Evolutionary conservation across 1,140 invertebrate genomes (phyloP).

Genomic region (Babylonia areolata): DNA sequence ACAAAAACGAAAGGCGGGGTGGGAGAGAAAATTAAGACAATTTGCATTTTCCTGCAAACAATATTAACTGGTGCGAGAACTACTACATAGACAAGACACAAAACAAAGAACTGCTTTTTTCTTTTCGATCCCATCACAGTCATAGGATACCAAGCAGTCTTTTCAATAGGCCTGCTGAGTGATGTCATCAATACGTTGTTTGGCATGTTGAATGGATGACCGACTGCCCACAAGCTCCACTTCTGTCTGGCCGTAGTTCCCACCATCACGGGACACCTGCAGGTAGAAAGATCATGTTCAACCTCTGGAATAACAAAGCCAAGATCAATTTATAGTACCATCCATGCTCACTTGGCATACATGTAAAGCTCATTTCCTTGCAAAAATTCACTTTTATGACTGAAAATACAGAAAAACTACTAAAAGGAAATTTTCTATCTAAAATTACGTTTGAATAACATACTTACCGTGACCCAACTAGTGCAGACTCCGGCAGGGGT

Average conservation of each 20-base stretch:
- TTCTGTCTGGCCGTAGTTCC: slow-evolving; percentile 30
- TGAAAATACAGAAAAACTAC: background rate
- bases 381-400: too few relatives aligned
- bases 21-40: background rate
- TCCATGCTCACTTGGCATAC: too few relatives aligned
- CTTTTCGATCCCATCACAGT: background rate
- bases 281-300: too few relatives aligned
- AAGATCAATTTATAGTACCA: too few relatives aligned
- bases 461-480: too few relatives aligned
- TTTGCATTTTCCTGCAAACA: background rate
- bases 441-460: too few relatives aligned
- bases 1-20: background rate
- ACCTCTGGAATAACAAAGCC: too few relatives aligned
- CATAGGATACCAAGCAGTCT: background rate
- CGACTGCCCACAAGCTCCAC: slow-evolving; percentile 34
- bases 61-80: background rate
- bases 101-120: background rate
- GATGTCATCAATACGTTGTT: slow-evolving; percentile 15
- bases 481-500: too few relatives aligned
- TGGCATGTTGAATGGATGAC: slow-evolving; percentile 2
- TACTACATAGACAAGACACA: background rate
- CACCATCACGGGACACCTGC: slow-evolving; percentile 33
- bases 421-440: too few relatives aligned
- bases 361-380: too few relatives aligned
- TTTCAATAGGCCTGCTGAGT: slow-evolving; percentile 24